Conservation (phyloP, 2,888 invertebrate species). For the Agonopterix heracliana region DNA sequence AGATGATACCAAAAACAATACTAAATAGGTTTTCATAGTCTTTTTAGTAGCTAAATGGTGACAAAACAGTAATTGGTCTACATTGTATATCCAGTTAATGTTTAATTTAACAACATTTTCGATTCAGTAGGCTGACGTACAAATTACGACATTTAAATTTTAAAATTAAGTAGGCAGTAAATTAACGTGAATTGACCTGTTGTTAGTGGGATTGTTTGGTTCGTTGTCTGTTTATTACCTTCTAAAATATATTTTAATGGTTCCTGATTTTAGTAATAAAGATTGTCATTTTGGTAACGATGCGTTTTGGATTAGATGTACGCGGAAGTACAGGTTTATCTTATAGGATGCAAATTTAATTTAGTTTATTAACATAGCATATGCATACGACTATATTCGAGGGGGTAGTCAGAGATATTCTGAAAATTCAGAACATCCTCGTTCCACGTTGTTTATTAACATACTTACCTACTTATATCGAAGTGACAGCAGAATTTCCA, state of each 20-base stretch:
- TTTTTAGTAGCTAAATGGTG: conserved; percentile 9
- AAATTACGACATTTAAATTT: conserved; percentile 46
- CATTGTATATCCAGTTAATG: conserved; percentile 9
- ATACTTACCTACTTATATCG: too few species aligned
- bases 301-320: conserved; percentile 8
- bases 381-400: too few species aligned
- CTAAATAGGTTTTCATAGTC: too few species aligned
- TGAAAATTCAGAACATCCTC: too few species aligned
- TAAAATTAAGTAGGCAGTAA: conserved; percentile 48
- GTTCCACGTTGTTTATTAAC: too few species aligned
- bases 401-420: too few species aligned
- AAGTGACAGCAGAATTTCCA: too few species aligned
- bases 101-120: too few species aligned
- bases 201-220: conserved; percentile 30
- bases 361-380: too few species aligned
- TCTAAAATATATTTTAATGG: conserved; percentile 48
- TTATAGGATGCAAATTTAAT: too few species aligned
- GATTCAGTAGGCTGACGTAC: conserved; percentile 25
- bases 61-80: conserved; percentile 37
- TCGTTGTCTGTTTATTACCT: conserved; percentile 21
- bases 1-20: too few species aligned
- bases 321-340: too few species aligned
- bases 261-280: conserved; percentile 35
- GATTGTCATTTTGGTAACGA: conserved; percentile 49
- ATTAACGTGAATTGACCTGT: conserved; percentile 47